A percentile compares a stretch with the other conserved stretches of the same genome.
Conservation (phyloP, 2,797 vertebrate species). For the Ctenopoma multispine region DNA sequence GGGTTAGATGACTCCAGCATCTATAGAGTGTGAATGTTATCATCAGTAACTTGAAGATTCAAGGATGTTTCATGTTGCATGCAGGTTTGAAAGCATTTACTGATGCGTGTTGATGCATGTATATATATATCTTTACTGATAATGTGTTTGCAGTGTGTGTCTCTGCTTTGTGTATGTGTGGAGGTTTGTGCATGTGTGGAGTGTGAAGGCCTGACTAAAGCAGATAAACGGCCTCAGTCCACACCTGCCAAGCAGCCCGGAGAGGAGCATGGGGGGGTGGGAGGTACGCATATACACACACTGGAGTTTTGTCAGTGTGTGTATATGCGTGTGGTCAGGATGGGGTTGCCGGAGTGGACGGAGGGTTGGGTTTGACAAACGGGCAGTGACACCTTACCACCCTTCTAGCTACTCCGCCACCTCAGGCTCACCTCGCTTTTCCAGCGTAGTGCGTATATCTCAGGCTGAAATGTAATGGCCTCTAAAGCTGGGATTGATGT, state of each 20-base stretch:
- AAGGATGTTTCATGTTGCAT: too few species aligned
- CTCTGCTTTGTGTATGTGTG: constrained; percentile 10
- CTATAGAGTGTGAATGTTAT: constrained; percentile 73
- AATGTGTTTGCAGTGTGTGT: constrained; percentile 13
- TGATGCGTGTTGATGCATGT: too few species aligned
- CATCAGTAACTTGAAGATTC: too few species aligned
- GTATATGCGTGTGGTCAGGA: constrained; percentile 16
- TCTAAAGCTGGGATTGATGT: constrained; percentile 76
- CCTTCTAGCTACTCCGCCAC: constrained; percentile 33
- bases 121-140: too few species aligned
- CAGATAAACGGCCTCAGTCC: constrained; percentile 60
- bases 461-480: constrained; percentile 66
- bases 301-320: background rate
- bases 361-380: constrained; percentile 47
- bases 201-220: constrained; percentile 40
- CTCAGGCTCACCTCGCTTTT: constrained; percentile 42
- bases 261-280: background rate
- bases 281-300: background rate
- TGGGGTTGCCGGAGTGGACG: constrained; percentile 12
- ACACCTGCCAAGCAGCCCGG: constrained; percentile 41
- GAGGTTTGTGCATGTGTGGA: constrained; percentile 6
- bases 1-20: constrained; percentile 57
- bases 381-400: constrained; percentile 44
- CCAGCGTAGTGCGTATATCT: constrained; percentile 47
- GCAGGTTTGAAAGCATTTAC: too few species aligned